These are phyloP conservation scores for Falcunculus frontatus DNA, from an alignment of 2,113 vertebrate species.

Conservation along the genomic window DNA sequence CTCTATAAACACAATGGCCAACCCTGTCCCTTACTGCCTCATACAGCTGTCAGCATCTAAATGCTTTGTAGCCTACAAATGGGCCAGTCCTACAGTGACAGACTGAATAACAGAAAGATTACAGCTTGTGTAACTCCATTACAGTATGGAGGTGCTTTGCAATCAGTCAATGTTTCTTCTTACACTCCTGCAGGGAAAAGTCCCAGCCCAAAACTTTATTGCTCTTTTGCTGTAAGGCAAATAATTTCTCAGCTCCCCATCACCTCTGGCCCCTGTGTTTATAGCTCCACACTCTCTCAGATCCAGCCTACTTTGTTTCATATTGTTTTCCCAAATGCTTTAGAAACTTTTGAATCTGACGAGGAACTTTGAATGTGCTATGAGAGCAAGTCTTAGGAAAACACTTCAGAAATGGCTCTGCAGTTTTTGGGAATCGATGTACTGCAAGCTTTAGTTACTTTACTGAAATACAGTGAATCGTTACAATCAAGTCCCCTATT, in stretches of 20 bases:
- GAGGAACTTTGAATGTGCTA: not conserved
- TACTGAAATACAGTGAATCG: not conserved
- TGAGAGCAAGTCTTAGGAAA: not conserved
- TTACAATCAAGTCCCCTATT: not conserved
- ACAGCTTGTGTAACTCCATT: not conserved
- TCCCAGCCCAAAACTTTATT: not conserved
- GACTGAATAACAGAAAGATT: not conserved
- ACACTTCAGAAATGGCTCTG: not conserved
- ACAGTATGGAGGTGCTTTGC: not conserved
- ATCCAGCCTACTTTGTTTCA: not conserved
- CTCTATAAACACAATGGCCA: not conserved
- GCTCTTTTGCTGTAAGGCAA: not conserved
- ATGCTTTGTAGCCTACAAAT: constrained; percentile 5
- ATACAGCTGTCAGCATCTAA: constrained; percentile 1
- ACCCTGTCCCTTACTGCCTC: not conserved
- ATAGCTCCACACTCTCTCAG: not conserved
- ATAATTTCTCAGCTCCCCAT: not conserved
- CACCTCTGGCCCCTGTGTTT: not conserved
- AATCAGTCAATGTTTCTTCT: not conserved
- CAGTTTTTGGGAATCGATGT: not conserved
- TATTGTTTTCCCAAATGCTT: not conserved
- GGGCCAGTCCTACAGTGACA: not conserved
- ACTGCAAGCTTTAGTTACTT: not conserved
- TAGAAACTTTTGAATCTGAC: not conserved
- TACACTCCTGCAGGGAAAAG: not conserved